A percentile compares a stretch with the other conserved stretches of the same genome.
Evolutionary conservation across 2,888 invertebrate species (phyloP).

Genomic region (Lissocephala sabroskyi): DNA sequence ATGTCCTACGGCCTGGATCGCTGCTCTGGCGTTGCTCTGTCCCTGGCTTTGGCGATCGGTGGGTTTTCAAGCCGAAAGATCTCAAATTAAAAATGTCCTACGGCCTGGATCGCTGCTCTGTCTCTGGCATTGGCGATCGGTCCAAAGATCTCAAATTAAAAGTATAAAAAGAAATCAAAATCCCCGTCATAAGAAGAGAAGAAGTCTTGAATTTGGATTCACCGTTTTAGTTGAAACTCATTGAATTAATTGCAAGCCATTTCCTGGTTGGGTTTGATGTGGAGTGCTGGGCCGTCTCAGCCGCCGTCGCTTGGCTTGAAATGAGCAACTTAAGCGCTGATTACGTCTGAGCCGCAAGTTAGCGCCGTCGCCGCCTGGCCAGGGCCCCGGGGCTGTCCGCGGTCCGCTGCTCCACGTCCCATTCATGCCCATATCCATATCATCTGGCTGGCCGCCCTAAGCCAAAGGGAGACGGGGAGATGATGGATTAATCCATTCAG

Average conservation of each 20-base stretch:
- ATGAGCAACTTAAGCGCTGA: slow-evolving; percentile 51
- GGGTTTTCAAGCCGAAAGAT: no score
- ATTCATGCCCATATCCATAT: slow-evolving; percentile 7
- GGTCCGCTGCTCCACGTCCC: slow-evolving; percentile 11
- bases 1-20: no score
- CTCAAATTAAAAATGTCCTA: no score
- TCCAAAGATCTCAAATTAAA: no score
- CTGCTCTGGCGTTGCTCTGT: no score
- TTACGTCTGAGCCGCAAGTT: slow-evolving; percentile 53
- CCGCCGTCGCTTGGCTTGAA: slow-evolving; percentile 26
- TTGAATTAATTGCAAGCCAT: slow-evolving; percentile 72
- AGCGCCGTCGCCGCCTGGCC: slow-evolving; percentile 34
- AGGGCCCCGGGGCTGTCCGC: neutral
- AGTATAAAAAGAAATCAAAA: slow-evolving; percentile 25
- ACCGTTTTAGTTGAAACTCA: slow-evolving; percentile 44
- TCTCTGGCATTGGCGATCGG: no score
- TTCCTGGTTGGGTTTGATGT: slow-evolving; percentile 71
- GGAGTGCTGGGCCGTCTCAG: slow-evolving; percentile 14
- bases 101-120: no score
- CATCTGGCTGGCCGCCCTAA: neutral
- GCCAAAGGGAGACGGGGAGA: slow-evolving; percentile 26
- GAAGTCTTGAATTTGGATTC: slow-evolving; percentile 17
- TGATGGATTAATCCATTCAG: slow-evolving; percentile 66
- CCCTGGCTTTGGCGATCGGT: no score
- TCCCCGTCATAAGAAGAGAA: no score